phyloP scores from a whole-genome alignment of 1,140 invertebrate species.

The Phthorimaea operculella region DNA sequence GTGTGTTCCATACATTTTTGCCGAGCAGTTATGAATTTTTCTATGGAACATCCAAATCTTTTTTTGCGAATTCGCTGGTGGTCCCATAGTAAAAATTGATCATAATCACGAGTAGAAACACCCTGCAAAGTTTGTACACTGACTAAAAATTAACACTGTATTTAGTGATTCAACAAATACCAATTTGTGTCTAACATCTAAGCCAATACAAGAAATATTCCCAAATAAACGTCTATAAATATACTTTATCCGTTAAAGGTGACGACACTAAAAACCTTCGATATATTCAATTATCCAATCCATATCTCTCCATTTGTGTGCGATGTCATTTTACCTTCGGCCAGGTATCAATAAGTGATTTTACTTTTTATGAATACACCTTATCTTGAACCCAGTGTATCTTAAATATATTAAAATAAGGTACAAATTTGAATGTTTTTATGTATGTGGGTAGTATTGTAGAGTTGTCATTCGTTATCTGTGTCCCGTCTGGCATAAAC shows the following conservation, averaged over 20 bases:
- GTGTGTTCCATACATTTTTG: too few relatives aligned
- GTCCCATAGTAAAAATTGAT: too few relatives aligned
- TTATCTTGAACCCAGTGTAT: neutral
- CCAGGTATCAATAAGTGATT: constrained; percentile 36
- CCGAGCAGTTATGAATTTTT: too few relatives aligned
- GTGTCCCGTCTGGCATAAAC: constrained; percentile 26
- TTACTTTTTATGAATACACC: neutral
- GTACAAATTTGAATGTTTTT: neutral
- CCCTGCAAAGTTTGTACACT: too few relatives aligned
- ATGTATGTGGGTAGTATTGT: neutral
- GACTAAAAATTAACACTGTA: too few relatives aligned
- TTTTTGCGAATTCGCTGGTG: too few relatives aligned
- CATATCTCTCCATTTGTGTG: constrained; percentile 32
- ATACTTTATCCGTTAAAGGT: constrained; percentile 12
- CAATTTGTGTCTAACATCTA: too few relatives aligned
- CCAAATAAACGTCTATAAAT: too few relatives aligned
- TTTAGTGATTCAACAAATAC: too few relatives aligned
- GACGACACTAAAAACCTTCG: constrained; percentile 24
- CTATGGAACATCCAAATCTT: too few relatives aligned
- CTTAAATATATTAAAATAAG: neutral
- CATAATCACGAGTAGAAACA: too few relatives aligned
- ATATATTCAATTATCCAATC: constrained; percentile 32
- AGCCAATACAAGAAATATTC: too few relatives aligned
- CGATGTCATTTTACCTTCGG: constrained; percentile 26
- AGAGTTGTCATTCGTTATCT: constrained; percentile 22